These are phyloP conservation scores for Branchinecta sandiegonensis DNA, from an alignment of 2,888 invertebrate species.

Conservation along the genomic window DNA sequence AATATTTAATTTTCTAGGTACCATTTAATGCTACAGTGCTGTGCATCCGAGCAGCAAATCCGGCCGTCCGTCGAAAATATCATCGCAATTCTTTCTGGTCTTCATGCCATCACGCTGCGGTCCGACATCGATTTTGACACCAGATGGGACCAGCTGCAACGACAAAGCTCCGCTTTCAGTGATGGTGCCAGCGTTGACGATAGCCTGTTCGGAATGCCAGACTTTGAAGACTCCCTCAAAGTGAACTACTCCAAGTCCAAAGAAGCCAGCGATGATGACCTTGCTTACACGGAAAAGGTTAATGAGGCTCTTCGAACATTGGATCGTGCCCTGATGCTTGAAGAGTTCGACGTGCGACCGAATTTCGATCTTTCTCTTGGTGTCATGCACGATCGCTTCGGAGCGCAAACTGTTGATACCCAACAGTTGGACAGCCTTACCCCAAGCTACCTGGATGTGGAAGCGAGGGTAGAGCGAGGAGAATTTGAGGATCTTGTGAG, in stretches of 20 bases:
- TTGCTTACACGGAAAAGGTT: constrained; percentile 10
- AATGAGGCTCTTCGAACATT: constrained; percentile 7
- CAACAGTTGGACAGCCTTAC: constrained; percentile 1
- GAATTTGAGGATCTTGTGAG: constrained; percentile 42
- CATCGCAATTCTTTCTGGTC: constrained; percentile 36
- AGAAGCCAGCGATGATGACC: constrained; percentile 12
- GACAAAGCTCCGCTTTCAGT: not conserved
- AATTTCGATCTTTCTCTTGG: not conserved
- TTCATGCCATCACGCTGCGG: not conserved
- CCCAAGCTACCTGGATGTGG: constrained; percentile 7
- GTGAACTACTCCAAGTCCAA: not conserved
- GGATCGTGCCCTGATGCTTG: not conserved
- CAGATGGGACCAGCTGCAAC: constrained; percentile 5
- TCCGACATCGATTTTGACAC: constrained; percentile 1
- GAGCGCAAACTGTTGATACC: not conserved
- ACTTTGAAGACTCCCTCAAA: not conserved
- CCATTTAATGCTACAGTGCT: constrained; percentile 57
- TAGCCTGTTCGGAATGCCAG: constrained; percentile 9
- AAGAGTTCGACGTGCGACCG: not conserved
- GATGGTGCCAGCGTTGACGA: not conserved
- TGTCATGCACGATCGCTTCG: not conserved
- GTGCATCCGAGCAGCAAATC: constrained; percentile 39
- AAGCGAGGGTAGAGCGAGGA: constrained; percentile 18
- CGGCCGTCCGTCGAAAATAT: constrained; percentile 41
- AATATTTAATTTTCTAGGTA: constrained; percentile 32